These are phyloP conservation scores for Xestoiulus laeticollis DNA, from an alignment of 2,888 invertebrate genomes.

Conservation along the genomic window DNA sequence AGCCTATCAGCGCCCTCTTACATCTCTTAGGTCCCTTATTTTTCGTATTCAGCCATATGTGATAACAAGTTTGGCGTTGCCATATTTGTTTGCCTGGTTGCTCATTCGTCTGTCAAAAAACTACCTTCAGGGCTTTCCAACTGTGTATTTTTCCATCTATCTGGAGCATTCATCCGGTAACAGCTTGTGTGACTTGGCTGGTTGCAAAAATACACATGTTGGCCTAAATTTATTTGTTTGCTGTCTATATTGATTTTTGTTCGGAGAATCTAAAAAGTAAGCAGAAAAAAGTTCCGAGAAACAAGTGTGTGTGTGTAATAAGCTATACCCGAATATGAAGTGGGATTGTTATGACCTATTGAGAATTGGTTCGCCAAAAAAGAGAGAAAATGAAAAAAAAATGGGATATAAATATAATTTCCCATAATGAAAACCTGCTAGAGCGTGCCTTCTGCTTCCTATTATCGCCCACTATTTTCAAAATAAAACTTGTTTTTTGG, in stretches of 20 bases:
- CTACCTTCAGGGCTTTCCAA: slow-evolving; percentile 26
- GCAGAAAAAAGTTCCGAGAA: neutral
- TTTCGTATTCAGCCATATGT: neutral
- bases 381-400: slow-evolving; percentile 16
- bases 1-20: neutral
- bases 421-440: slow-evolving; percentile 6
- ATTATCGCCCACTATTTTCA: slow-evolving; percentile 1
- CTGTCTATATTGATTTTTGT: slow-evolving; percentile 10
- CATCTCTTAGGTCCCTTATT: neutral
- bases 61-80: slow-evolving; percentile 26
- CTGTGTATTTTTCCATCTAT: slow-evolving; percentile 19
- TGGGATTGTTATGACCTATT: slow-evolving; percentile 26
- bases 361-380: slow-evolving; percentile 5
- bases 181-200: slow-evolving; percentile 18
- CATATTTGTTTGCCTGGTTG: slow-evolving; percentile 26
- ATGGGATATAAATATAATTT: slow-evolving; percentile 11
- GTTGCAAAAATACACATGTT: slow-evolving; percentile 26
- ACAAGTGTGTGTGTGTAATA: slow-evolving; percentile 26
- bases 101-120: slow-evolving; percentile 24
- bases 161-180: slow-evolving; percentile 26
- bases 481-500: neutral
- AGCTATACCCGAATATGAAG: slow-evolving; percentile 8
- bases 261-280: slow-evolving; percentile 6
- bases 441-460: neutral
- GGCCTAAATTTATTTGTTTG: slow-evolving; percentile 26